Base-by-base conservation (phyloP, 2,888 invertebrate genomes). In the Timandra comae region DNA sequence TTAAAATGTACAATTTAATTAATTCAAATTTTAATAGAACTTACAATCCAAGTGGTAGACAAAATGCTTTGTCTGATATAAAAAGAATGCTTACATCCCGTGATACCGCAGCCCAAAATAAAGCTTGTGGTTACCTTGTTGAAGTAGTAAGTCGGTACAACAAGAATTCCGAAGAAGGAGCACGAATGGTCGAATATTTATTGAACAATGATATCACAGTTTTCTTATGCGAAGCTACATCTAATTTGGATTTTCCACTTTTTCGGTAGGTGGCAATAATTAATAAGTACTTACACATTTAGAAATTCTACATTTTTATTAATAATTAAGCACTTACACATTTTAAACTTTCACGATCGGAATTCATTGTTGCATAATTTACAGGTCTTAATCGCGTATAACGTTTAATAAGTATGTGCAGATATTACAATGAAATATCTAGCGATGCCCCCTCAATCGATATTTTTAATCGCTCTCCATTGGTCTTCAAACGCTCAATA, bases 161-260 rank as follows among this genome's bases (percentile, higher is more conserved):
- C 27, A 55, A 50, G 35, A 69, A 63, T 37, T 68, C 74, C 1
- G 57, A 55, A 5, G 78, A 82, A 45, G 63, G 70, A 29, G 49
- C 41, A 27, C 61, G 59, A 8, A 65, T 77, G 53, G 49, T 80
- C 7, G 69, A 77, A 50, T 77, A 81, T 56, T 61, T 85, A 35
- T 45, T 85, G 29, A 73, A 79, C 9, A 82, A 79, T 39, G 84
- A 85, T 43, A 77, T 82, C 21, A 72, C 67, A 2, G 74, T 82
- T 21, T 85, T 84, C 52, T 60, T 85, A 7, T 82, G 84, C 46
- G 84, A 82, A 61, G 79, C 81, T 12, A 79, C 72, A 22, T 70
- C 80, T 6, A 85, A 84, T 45, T 63, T 85, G 50, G 80, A 82
- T 46, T 78, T 74, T 42, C 50, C 65, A 8, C 58, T 84, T 12